Base-by-base conservation (phyloP, 2,113 vertebrate species). In the Orientallactaga bullata region DNA sequence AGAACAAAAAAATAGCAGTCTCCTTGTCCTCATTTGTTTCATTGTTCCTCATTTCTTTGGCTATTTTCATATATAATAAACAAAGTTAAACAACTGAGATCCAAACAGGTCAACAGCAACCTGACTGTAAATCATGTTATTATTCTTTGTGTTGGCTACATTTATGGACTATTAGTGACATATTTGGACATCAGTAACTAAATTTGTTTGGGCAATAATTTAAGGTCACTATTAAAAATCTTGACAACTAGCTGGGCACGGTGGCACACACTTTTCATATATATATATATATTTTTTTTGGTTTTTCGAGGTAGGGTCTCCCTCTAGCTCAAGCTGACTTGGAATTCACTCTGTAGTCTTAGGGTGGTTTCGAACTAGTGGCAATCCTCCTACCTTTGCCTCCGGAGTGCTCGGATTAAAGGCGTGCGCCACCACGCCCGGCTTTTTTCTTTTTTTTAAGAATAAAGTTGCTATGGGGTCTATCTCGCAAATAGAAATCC, bases 121-220 rank as follows among this genome's bases (percentile, higher is more conserved):
- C 2, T 69, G 61, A 83, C 35, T 88, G 3, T 42, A 92, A 92
- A 47, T 76, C 32, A 55, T 82, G 21, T 65, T 83, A 89, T 61
- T 89, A 55, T 47, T 47, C 28, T 20, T 94, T n/a, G 11, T 51
- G 35, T 88, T 47, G 66, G 11, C 37, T 71, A 84, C 77, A 95
- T 76, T 79, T 85, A 82, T 47, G 47, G 20, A 88, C 13, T 60
- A 55, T 81, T 47, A 58, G 39, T 80, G 79, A 90, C 93, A 55
- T 55, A 8, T 55, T 55, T 55, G 55, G 93, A 82, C 20, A 78
- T 0, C 61, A 85, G 58, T 47, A 87, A 47, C 39, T 94, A 26
- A 85, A 90, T 86, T 73, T 39, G 35, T 93, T 78, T 76, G 42
- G 61, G 58, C 47, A 85, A 74, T 47, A 88, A 82, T 39, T 51